Evolutionary conservation across 2,113 vertebrate genomes (phyloP).

Genomic region (Anguilla japonica): DNA sequence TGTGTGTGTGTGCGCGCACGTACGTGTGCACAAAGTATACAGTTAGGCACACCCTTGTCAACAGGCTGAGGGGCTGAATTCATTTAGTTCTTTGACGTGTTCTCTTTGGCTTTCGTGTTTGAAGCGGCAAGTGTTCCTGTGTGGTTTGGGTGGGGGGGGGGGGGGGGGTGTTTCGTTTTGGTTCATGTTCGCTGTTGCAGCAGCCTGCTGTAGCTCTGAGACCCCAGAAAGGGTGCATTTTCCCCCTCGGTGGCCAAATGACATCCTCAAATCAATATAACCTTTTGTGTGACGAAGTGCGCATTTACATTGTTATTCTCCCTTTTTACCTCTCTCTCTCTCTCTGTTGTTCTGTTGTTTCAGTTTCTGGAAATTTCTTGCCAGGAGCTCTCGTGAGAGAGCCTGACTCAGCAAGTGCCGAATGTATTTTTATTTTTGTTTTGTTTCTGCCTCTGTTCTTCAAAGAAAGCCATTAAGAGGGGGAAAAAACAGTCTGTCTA

Average conservation of each 20-base stretch:
- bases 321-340: background rate
- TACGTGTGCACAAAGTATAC: too few species aligned
- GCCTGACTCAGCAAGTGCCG: conserved; percentile 55
- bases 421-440: background rate
- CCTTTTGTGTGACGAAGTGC: background rate
- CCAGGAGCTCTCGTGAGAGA: conserved; percentile 31
- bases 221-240: background rate
- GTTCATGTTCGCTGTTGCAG: background rate
- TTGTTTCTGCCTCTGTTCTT: conserved; percentile 28
- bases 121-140: too few species aligned
- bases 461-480: conserved; percentile 55
- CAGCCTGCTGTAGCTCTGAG: background rate
- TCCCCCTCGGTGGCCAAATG: background rate
- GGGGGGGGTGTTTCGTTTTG: background rate
- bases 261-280: background rate
- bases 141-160: too few species aligned
- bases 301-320: background rate
- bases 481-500: conserved; percentile 36
- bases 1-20: too few species aligned
- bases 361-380: background rate
- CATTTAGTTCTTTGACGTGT: background rate
- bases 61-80: too few species aligned
- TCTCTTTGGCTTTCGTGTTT: too few species aligned
- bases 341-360: background rate
- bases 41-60: background rate